Evolutionary conservation across 2,888 invertebrate species (phyloP), one percentile per base, ranked within the genome.

Genomic region (Unio delphinus): DNA sequence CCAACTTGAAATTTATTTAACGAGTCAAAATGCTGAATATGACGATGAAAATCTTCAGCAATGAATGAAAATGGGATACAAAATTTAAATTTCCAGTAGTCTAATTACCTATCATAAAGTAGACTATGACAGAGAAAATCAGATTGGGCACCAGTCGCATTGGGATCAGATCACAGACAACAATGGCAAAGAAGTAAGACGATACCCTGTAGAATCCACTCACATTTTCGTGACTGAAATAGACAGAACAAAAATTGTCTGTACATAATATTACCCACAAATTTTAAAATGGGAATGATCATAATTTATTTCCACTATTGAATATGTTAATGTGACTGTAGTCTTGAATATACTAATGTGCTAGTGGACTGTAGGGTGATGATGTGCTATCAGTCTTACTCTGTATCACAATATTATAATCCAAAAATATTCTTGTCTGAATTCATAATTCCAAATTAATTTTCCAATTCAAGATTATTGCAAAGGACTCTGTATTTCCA

Each of bases 121-220:
- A 90, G 0, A 82, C 83, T 20, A 89, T 83, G 18, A 76, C 66
- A 26, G 86, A 80, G 74, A 89, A 89, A 23, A 84, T 64, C 4
- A 83, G 68, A 5, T 86, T 85, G 11, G 90, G 89, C 26, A 88
- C 66, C 34, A 86, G 66, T 45, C 88, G 76, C 84, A 87, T 86
- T 0, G 90, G 90, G 56, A 89, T 78, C 6, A 90, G 81, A 78
- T 90, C 90, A 85, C 88, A 89, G 68, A 88, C 72, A 23, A 89
- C 76, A 67, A 88, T 89, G 67, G 89, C 82, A 54, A 89, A 67
- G 75, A 89, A 89, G 75, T 89, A 89, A n/a, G 87, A 80, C 5
- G 89, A 89, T 28, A 88, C 86, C 55, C 88, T 73, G 79, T 90
- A 90, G 78, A 86, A 90, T 18, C 90, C 90, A 79, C 89, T 88